A percentile compares a stretch with the other conserved stretches of the same genome.
These are phyloP conservation scores for Mesaphorura yosii DNA, from an alignment of 1,140 invertebrate species.

Conservation along the genomic window DNA sequence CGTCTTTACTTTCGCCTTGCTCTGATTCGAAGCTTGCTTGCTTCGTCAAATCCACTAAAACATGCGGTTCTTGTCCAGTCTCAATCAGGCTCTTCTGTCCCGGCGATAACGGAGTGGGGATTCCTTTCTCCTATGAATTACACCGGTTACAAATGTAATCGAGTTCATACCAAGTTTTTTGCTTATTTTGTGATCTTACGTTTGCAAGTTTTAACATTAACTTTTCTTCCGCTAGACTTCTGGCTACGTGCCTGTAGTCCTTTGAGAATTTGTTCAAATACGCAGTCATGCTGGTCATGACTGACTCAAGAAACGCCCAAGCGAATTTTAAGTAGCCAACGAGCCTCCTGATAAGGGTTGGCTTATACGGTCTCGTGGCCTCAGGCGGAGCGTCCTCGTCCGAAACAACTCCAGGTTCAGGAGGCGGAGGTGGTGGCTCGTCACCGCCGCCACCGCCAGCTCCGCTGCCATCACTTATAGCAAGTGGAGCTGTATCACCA, in stretches of 20 bases:
- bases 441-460: constrained; percentile 21
- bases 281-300: constrained; percentile 73
- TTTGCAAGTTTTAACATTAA: constrained; percentile 55
- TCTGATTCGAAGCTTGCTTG: too few relatives aligned
- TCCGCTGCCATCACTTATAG: constrained; percentile 19
- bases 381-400: neutral
- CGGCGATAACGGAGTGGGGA: too few relatives aligned
- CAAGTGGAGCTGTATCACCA: constrained; percentile 11
- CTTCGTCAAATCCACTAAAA: too few relatives aligned
- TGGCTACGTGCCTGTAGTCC: constrained; percentile 85
- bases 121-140: too few relatives aligned
- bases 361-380: too few relatives aligned
- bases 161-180: too few relatives aligned
- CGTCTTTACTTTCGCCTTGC: too few relatives aligned
- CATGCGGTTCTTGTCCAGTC: too few relatives aligned
- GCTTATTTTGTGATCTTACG: too few relatives aligned
- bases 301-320: constrained; percentile 62
- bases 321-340: constrained; percentile 45
- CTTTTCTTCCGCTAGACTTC: constrained; percentile 51
- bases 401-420: too few relatives aligned
- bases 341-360: constrained; percentile 22
- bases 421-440: neutral
- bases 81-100: too few relatives aligned
- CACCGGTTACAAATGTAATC: too few relatives aligned
- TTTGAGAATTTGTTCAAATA: constrained; percentile 75